phyloP scores from a whole-genome alignment of 2,888 invertebrate species.

The Platycheirus rosarum region DNA sequence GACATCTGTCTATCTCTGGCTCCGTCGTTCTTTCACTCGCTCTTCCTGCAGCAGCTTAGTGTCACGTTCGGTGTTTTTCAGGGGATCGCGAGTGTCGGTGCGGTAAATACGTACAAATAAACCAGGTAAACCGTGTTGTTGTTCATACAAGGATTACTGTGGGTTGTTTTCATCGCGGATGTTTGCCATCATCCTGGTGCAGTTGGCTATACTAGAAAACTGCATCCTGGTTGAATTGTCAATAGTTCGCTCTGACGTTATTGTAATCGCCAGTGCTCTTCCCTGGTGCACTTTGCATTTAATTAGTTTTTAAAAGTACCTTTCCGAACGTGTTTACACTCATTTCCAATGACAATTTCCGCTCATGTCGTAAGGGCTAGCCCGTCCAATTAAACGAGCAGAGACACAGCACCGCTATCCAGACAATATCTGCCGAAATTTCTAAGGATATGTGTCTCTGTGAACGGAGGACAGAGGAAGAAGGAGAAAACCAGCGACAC shows the following conservation, averaged over 20 bases:
- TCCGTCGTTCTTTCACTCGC: not conserved
- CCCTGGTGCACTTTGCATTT: conserved; percentile 33
- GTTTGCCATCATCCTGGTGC: conserved; percentile 26
- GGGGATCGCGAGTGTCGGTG: conserved; percentile 48
- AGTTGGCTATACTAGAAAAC: not conserved
- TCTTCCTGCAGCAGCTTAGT: conserved; percentile 29
- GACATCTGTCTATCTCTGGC: conserved; percentile 1
- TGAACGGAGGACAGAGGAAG: too few relatives aligned
- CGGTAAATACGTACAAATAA: conserved; percentile 60
- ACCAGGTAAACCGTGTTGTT: conserved; percentile 55
- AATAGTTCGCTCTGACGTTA: conserved; percentile 49
- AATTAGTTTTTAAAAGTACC: conserved; percentile 68
- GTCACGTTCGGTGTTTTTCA: conserved; percentile 61
- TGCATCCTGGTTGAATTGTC: conserved; percentile 37
- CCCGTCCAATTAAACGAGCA: conserved; percentile 44
- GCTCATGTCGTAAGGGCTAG: conserved; percentile 7
- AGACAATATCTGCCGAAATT: conserved; percentile 26
- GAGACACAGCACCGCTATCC: conserved; percentile 18
- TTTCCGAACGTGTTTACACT: conserved; percentile 59
- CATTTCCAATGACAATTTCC: conserved; percentile 47
- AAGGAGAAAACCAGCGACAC: conserved; percentile 39
- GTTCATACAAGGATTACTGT: conserved; percentile 65
- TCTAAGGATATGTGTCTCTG: conserved; percentile 24
- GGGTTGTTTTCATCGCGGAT: conserved; percentile 54
- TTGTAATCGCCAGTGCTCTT: conserved; percentile 47